Evolutionary conservation across 2,797 vertebrate species (phyloP), one percentile per base, ranked within the genome.

Genomic region (Merluccius polli): DNA sequence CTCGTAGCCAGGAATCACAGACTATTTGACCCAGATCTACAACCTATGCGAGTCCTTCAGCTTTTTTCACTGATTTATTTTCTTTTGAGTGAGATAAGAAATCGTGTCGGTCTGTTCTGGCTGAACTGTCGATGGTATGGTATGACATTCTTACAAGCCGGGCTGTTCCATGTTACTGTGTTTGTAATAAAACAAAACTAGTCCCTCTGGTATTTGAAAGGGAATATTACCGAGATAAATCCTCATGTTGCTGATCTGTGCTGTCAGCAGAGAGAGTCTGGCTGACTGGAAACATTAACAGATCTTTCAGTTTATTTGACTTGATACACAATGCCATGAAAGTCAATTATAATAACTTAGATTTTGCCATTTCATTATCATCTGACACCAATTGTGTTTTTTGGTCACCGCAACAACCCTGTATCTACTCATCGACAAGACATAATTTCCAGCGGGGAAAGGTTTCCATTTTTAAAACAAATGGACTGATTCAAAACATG

Each of bases 21-120:
- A 90, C 84, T 1, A 73, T 82, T 82, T 89, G 88, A 89, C 90
- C 88, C 80, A 88, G 65, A 88, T 90, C 75, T 88, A 15, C n/a
- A 27, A 6, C 41, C 32, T 81, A 36, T 78, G 73, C 84, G 79
- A 48, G 52, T 3, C 5, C 21, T 77, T 59, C 52, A 48, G 44
- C 44, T 24, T n/a, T 65, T 27, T 65, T 27, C 21, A 59, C 52
- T n/a, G 21, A n/a, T 27, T 59, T 59, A 1, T 68, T 68, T 32
- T 69, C 13, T 69, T 16, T 21, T 16, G 6, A 6, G 67, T 32
- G 13, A 31, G 67, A 30, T 69, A 13, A 69, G 29, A 69, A 30
- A 68, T 68, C 65, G 1, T 68, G 8, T 68, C 65, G 4, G 8
- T 29, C 63, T 12, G 8, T 27, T 15, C 65, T 31, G 65, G 27